Conservation (phyloP, 2,888 invertebrate species). For the Diaperis boleti region DNA sequence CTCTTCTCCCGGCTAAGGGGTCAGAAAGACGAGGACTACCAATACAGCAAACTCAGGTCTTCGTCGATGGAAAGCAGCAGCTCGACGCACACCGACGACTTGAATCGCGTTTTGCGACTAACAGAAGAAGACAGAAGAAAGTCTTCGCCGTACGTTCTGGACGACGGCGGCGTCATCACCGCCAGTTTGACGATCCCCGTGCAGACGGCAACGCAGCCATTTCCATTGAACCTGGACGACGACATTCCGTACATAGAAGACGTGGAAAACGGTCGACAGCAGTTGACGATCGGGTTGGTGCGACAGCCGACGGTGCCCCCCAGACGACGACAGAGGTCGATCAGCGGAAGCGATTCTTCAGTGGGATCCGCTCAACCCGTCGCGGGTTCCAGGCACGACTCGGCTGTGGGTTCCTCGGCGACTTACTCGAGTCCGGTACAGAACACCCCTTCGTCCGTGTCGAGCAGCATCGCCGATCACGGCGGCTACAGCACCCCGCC, state of each 20-base stretch:
- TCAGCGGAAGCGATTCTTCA: constrained; percentile 68
- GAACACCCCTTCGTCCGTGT: constrained; percentile 64
- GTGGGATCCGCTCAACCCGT: constrained; percentile 64
- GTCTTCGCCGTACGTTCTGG: constrained; percentile 71
- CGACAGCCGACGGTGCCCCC: constrained; percentile 63
- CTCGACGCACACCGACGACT: constrained; percentile 71
- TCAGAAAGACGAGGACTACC: constrained; percentile 62
- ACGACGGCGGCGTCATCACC: constrained; percentile 77
- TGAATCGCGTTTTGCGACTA: constrained; percentile 59
- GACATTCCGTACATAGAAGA: constrained; percentile 81
- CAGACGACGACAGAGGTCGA: constrained; percentile 66
- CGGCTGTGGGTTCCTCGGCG: constrained; percentile 75
- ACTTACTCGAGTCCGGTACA: constrained; percentile 70
- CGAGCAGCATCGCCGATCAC: constrained; percentile 63
- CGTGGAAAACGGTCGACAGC: constrained; percentile 60
- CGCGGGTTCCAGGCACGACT: constrained; percentile 68
- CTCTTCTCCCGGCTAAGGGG: constrained; percentile 69
- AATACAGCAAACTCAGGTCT: constrained; percentile 62
- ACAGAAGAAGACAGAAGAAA: constrained; percentile 67
- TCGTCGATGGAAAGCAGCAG: constrained; percentile 64
- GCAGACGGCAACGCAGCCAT: constrained; percentile 55
- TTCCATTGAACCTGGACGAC: constrained; percentile 68
- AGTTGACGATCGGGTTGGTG: constrained; percentile 62
- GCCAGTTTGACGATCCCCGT: constrained; percentile 84
- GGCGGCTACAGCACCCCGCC: constrained; percentile 69